Conservation (phyloP, 1,140 invertebrate genomes). For the Epicauta chinensis region DNA sequence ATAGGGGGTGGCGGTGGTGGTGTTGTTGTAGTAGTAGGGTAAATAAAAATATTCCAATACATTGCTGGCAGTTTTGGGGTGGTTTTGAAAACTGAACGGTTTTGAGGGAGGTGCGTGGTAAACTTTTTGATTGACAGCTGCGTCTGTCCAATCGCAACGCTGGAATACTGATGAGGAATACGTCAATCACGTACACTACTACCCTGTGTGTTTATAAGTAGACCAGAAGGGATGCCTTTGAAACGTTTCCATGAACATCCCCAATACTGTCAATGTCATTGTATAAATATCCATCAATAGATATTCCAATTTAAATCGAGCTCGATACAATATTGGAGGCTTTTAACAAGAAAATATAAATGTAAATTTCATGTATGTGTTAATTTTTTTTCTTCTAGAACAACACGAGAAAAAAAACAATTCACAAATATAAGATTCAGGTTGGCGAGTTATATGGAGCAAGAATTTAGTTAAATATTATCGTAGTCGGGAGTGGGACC, state of each 20-base stretch:
- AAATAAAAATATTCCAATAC: constrained; percentile 43
- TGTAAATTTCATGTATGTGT: no score
- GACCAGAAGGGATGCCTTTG: constrained; percentile 1
- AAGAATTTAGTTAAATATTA: constrained; percentile 44
- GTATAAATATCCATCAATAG: no score
- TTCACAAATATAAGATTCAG: not conserved
- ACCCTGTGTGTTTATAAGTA: constrained; percentile 1
- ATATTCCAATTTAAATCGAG: no score
- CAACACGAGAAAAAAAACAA: no score
- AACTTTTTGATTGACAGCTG: constrained; percentile 55
- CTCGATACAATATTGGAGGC: no score
- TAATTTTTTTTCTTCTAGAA: no score
- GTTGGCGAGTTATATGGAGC: constrained; percentile 32
- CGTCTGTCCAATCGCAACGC: constrained; percentile 52
- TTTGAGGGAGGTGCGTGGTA: constrained; percentile 31
- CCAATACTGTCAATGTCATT: no score
- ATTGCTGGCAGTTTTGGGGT: constrained; percentile 19
- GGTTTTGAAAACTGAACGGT: constrained; percentile 23
- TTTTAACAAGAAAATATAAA: no score
- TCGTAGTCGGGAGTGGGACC: constrained; percentile 35
- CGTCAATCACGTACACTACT: constrained; percentile 49
- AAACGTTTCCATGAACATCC: no score
- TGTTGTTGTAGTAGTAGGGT: no score
- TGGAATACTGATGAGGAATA: constrained; percentile 56
- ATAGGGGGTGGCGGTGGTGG: no score